Percentiles rank a stretch among this genome's conserved stretches.
Evolutionary conservation across 1,140 invertebrate species (phyloP).

Genomic region (Lepidurus couesii): DNA sequence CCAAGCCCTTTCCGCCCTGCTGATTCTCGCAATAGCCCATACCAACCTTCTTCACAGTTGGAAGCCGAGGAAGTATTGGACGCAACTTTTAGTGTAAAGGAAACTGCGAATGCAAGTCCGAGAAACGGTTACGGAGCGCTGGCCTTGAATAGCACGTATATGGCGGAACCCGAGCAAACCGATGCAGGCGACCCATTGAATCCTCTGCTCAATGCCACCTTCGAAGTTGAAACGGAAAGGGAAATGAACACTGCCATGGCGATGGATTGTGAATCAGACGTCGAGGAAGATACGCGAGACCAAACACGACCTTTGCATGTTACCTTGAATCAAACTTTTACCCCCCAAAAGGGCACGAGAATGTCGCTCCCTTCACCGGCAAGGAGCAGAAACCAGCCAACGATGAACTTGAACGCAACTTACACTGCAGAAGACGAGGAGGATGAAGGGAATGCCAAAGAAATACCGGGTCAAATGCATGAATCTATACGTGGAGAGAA

Average conservation of each 20-base stretch:
- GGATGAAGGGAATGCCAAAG: neutral
- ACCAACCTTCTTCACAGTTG: neutral
- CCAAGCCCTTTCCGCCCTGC: neutral
- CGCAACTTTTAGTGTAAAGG: neutral
- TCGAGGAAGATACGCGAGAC: neutral
- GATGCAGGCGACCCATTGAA: neutral
- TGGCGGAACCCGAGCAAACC: neutral
- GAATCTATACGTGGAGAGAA: neutral
- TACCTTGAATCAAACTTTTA: constrained; percentile 1
- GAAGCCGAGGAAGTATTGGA: neutral
- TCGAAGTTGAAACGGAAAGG: neutral
- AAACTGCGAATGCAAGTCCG: neutral
- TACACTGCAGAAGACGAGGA: neutral
- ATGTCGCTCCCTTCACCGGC: neutral
- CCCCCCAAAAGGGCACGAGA: neutral
- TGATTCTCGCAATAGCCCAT: neutral
- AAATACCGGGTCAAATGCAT: neutral
- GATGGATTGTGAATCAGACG: neutral
- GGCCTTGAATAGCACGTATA: neutral
- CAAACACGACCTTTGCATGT: neutral
- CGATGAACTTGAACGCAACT: neutral
- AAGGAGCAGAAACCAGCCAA: neutral
- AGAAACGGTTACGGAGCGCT: neutral
- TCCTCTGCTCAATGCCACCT: neutral
- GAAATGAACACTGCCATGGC: neutral